Conservation (phyloP, 2,888 invertebrate genomes). For the Caenorhabditis auriculariae region DNA sequence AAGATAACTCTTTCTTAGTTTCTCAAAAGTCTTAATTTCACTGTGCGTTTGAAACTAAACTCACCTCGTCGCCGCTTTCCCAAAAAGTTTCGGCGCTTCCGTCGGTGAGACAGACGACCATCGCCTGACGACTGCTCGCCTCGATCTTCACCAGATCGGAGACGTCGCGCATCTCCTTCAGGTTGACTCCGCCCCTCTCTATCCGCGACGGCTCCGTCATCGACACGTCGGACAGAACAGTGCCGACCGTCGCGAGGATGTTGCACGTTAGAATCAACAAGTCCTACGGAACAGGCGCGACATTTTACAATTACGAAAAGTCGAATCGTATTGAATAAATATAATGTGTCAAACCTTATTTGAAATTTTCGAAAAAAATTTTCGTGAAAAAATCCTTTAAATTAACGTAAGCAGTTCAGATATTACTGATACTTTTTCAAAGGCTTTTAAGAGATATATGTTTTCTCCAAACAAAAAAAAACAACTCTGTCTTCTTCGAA, state of each 20-base stretch:
- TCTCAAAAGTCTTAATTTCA: neutral
- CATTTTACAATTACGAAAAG: neutral
- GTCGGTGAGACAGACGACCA: constrained; percentile 88
- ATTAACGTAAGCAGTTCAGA: too few species aligned
- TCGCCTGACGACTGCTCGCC: constrained; percentile 88
- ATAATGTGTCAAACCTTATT: constrained; percentile 1
- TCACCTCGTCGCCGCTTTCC: constrained; percentile 97
- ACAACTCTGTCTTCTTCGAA: too few species aligned
- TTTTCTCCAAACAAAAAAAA: too few species aligned
- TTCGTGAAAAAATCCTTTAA: too few species aligned
- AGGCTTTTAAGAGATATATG: too few species aligned
- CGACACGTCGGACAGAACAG: constrained; percentile 54
- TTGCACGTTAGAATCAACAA: constrained; percentile 59
- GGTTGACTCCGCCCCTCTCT: constrained; percentile 10
- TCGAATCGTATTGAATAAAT: neutral
- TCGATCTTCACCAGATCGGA: constrained; percentile 78
- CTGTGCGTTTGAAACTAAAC: constrained; percentile 70
- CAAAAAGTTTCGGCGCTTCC: constrained; percentile 96
- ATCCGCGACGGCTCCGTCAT: constrained; percentile 2
- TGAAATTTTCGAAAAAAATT: too few species aligned
- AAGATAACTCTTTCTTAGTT: too few species aligned
- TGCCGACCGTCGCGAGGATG: constrained; percentile 57
- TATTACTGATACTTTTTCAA: too few species aligned
- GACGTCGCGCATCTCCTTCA: constrained; percentile 70
- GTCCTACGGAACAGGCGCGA: constrained; percentile 24